These are phyloP conservation scores for Machaerirhynchus nigripectus DNA, from an alignment of 2,113 vertebrate species.

Conservation along the genomic window DNA sequence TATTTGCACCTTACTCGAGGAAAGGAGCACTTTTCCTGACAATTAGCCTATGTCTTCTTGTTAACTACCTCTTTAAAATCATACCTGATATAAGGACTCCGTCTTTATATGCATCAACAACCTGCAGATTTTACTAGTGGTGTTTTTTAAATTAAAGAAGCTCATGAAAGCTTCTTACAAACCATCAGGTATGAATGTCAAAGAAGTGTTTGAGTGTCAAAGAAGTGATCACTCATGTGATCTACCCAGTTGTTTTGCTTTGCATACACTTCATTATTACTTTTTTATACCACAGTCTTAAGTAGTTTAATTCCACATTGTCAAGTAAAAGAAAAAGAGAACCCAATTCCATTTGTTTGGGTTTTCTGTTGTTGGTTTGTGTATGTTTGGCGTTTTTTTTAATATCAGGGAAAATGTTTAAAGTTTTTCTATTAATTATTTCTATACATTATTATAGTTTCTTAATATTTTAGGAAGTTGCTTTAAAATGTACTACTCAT, in stretches of 20 bases:
- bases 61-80: neutral
- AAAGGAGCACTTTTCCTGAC: neutral
- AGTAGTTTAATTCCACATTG: neutral
- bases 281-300: neutral
- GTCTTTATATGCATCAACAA: neutral
- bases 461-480: neutral
- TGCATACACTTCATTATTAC: neutral
- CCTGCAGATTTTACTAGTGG: neutral
- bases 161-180: neutral
- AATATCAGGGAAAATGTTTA: neutral
- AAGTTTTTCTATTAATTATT: neutral
- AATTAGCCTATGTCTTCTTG: neutral
- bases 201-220: neutral
- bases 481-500: neutral
- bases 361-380: neutral
- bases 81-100: neutral
- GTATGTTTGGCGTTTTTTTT: neutral
- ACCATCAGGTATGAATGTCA: neutral
- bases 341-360: neutral
- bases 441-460: neutral
- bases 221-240: neutral
- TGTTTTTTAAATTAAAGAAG: neutral
- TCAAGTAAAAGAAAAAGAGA: neutral
- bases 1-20: neutral
- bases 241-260: neutral